Evolutionary conservation across 2,113 vertebrate species (phyloP).

Genomic region (Tor tambroides): DNA sequence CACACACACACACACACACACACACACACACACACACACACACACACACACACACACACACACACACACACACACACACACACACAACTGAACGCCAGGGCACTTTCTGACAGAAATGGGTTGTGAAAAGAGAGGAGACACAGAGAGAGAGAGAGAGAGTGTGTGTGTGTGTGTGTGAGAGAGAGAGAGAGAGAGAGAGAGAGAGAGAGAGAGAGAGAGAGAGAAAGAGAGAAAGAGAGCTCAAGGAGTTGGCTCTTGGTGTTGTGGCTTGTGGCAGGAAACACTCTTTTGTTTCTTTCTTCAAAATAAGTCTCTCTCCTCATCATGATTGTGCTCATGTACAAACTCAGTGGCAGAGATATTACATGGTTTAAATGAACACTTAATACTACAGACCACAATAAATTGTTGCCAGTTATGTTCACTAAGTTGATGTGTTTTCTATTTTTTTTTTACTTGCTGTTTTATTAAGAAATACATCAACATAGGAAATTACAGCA

Average conservation of each 20-base stretch:
- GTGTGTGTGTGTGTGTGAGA: too few species aligned
- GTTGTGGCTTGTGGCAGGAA: conserved; percentile 18
- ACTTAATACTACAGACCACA: neutral
- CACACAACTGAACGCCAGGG: neutral
- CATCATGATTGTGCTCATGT: neutral
- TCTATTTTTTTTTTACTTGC: neutral
- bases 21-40: conserved; percentile 11
- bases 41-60: neutral
- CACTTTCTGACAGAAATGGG: conserved; percentile 20
- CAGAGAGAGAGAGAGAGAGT: too few species aligned
- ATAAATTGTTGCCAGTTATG: neutral
- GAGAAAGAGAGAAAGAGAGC: neutral
- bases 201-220: too few species aligned
- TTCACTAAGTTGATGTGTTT: neutral
- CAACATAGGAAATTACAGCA: neutral
- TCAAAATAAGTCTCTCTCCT: neutral
- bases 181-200: neutral
- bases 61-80: too few species aligned
- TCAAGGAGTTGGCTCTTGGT: neutral
- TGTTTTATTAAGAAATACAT: neutral
- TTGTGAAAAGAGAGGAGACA: neutral
- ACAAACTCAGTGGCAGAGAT: neutral
- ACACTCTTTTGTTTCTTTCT: conserved; percentile 13
- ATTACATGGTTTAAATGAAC: too few species aligned
- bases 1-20: neutral